Percentiles rank a stretch among this genome's conserved stretches.
Evolutionary conservation across 2,888 invertebrate species (phyloP).

Genomic region (Melieria picta): DNA sequence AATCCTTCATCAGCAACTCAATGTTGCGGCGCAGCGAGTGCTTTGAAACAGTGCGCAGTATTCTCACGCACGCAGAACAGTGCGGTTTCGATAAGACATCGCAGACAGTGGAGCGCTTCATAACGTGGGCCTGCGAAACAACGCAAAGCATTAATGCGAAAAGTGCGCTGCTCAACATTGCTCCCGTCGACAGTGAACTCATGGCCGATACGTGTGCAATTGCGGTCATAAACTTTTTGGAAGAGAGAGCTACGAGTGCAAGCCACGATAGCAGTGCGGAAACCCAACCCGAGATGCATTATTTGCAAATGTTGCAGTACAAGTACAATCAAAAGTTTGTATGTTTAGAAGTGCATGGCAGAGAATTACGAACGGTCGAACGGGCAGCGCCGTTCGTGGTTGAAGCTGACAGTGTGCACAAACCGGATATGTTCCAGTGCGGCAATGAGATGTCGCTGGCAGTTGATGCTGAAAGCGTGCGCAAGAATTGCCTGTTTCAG

Average conservation of each 20-base stretch:
- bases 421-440: conserved; percentile 56
- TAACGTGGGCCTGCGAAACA: conserved; percentile 54
- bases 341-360: conserved; percentile 50
- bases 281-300: neutral
- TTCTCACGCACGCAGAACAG: conserved; percentile 50
- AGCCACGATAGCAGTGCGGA: neutral
- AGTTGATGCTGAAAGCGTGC: conserved; percentile 10
- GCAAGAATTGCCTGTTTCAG: conserved; percentile 56
- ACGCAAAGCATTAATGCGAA: conserved; percentile 49
- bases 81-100: conserved; percentile 56
- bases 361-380: conserved; percentile 24
- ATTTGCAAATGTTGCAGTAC: conserved; percentile 47
- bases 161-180: conserved; percentile 55
- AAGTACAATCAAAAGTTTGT: conserved; percentile 57
- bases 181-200: conserved; percentile 50
- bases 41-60: conserved; percentile 53
- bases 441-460: conserved; percentile 52
- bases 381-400: too few species aligned
- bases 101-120: conserved; percentile 46
- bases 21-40: conserved; percentile 58
- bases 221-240: conserved; percentile 59
- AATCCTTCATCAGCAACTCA: conserved; percentile 51
- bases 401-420: conserved; percentile 27
- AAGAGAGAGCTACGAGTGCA: conserved; percentile 40
- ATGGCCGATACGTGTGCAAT: conserved; percentile 59